Evolutionary conservation across 1,140 invertebrate genomes (phyloP), one percentile per base, ranked within the genome.

Genomic region (Drosophila guanche): DNA sequence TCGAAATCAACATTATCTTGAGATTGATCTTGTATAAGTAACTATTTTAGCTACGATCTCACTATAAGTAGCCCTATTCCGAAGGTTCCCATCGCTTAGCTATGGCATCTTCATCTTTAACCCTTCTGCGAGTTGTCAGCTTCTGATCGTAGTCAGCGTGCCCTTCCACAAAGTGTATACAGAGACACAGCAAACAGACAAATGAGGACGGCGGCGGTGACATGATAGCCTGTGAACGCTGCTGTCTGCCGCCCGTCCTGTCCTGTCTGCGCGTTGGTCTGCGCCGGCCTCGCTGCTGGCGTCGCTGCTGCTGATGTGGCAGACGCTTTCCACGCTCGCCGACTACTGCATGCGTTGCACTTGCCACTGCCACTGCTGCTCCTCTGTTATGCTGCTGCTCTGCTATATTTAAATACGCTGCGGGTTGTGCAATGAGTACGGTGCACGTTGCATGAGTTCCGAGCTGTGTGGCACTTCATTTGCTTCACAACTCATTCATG

Each of bases 401-500:
- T 55, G 77, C 78, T 88, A 86, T 86, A 86, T 86, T 86, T 85
- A 85, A 85, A 85, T 56, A 86, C 81, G 81, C 77, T 85, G 81
- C 77, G 81, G 81, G 83, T 88, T 86, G 81, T 86, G 81, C 77
- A 86, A 58, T 63, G 59, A 37, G 33, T 3, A 37, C 10, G 33
- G 33, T 37, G 33, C 29, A 33, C 4, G 33, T 6, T 29, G 27
- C 29, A 33, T 27, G 27, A 12, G 29, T 8, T 6, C 71, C 72
- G 76, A 53, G 71, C 66, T 66, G 66, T 66, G 67, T 65, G 80
- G 86, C 86, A 90, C 86, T 90, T 90, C 86, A 90, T 90, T 90
- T 90, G 86, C 86, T 90, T 74, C 86, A 83, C 80, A 90, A 89
- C 86, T 90, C 86, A 90, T 90, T 90, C 86, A 90, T 89, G 79